These are phyloP conservation scores for Venustaconcha ellipsiformis DNA, from an alignment of 1,140 invertebrate species.

Conservation along the genomic window DNA sequence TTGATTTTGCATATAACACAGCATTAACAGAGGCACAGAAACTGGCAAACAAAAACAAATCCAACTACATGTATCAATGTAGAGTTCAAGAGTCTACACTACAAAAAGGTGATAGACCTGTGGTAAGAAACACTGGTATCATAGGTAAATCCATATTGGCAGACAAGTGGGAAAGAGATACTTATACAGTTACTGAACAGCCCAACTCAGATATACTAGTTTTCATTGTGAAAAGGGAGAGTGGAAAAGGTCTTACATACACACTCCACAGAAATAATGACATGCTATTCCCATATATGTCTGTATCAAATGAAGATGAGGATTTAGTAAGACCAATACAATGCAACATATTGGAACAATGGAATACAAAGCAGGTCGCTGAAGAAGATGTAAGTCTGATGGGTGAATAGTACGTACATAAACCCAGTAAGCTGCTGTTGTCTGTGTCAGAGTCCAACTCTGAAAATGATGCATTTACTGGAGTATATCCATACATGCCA, in stretches of 20 bases:
- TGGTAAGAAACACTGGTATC: constrained; percentile 7
- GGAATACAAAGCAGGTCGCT: no score
- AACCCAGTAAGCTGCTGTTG: no score
- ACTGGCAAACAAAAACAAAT: constrained; percentile 4
- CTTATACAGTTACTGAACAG: constrained; percentile 2
- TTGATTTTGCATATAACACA: constrained; percentile 16
- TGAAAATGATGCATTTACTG: no score
- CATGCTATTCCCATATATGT: constrained; percentile 6
- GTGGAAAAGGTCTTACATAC: not conserved
- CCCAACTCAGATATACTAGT: constrained; percentile 11
- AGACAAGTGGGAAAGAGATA: constrained; percentile 22
- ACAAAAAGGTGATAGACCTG: constrained; percentile 8
- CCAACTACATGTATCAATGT: constrained; percentile 1
- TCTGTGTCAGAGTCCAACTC: no score
- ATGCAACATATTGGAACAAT: no score
- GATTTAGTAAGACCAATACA: no score
- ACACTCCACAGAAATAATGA: constrained; percentile 21
- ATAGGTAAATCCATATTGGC: constrained; percentile 21
- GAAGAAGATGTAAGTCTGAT: no score
- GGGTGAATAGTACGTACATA: no score
- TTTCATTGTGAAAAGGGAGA: constrained; percentile 4
- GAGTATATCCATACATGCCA: no score
- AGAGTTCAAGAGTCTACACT: constrained; percentile 5
- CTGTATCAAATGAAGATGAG: no score
- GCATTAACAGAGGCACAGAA: constrained; percentile 6